Percentiles rank a stretch among this genome's conserved stretches.
Conservation (phyloP, 2,797 vertebrate species). For the Oreortyx pictus region DNA sequence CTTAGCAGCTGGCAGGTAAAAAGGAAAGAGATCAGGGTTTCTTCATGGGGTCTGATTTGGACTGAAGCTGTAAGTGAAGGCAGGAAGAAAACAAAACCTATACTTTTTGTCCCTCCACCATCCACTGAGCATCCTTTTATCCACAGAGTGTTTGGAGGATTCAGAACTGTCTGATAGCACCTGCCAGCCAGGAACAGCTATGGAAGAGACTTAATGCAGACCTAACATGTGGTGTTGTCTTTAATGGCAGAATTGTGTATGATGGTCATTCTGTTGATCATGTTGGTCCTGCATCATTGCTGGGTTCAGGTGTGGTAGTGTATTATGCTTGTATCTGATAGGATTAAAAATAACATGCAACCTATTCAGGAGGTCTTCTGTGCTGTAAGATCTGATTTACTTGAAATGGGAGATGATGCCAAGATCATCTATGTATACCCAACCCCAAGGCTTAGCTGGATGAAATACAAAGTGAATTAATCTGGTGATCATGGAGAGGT, state of each 20-base stretch:
- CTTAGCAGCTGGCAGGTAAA: background rate
- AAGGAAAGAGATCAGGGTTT: background rate
- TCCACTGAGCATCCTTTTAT: background rate
- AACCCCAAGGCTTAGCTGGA: background rate
- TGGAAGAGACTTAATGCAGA: background rate
- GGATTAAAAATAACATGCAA: background rate
- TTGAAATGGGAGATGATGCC: background rate
- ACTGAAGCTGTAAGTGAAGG: background rate
- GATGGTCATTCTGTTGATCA: background rate
- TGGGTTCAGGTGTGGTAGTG: background rate
- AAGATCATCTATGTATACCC: background rate
- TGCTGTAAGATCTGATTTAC: background rate
- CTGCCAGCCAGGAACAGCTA: background rate
- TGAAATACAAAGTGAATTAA: background rate
- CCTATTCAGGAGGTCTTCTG: background rate
- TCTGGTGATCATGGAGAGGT: background rate
- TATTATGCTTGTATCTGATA: background rate
- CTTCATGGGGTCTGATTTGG: background rate
- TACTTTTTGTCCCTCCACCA: background rate
- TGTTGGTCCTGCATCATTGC: background rate
- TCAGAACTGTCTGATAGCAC: background rate
- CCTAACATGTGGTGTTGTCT: fast-evolving
- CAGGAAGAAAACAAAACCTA: background rate
- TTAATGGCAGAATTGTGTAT: background rate
- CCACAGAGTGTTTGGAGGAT: background rate